Base-by-base conservation (phyloP, 2,113 vertebrate genomes). In the Osmerus mordax region DNA sequence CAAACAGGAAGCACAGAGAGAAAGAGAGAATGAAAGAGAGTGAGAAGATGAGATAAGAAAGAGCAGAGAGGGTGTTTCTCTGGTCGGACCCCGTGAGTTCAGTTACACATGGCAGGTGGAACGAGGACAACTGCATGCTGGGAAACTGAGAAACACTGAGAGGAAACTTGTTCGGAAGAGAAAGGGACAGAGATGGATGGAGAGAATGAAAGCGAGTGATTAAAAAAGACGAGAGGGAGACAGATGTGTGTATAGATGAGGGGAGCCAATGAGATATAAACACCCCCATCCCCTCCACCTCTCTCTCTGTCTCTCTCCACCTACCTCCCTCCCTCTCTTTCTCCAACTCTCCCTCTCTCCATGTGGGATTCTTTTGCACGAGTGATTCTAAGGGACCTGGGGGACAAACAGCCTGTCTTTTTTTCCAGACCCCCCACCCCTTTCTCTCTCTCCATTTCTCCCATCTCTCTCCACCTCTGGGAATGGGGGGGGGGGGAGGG, bases 381-480 rank as follows among this genome's bases (percentile, higher is more conserved):
- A 96, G 93, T 95, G 95, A 93, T 92, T 95, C 92, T 89, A 93
- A 96, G 94, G 95, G 93, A 95, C 94, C 94, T 94, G 93, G 93
- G 95, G 95, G 94, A 96, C 94, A 95, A 95, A 95, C 80, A 92
- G 93, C 93, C 92, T 95, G 93, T 94, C 93, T 93, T 92, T 93
- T 93, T 91, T 93, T 23, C 90, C 92, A 91, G 93, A 89, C 92
- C 92, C 91, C 94, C 90, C 91, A 36, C 93, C 91, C 93, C 92
- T 94, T 91, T 92, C 92, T 93, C 93, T 93, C 92, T 92, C 91
- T 93, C 90, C 88, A 90, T 92, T 91, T 93, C 90, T 79, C 83
- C 60, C 61, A 72, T 51, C 72, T 61, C 67, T 66, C 69, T 71
- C 73, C 68, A 73, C 66, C 67, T 77, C 21, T 64, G 63, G 36